Conservation (phyloP, 2,888 invertebrate genomes). For the Philereme vetulata region DNA sequence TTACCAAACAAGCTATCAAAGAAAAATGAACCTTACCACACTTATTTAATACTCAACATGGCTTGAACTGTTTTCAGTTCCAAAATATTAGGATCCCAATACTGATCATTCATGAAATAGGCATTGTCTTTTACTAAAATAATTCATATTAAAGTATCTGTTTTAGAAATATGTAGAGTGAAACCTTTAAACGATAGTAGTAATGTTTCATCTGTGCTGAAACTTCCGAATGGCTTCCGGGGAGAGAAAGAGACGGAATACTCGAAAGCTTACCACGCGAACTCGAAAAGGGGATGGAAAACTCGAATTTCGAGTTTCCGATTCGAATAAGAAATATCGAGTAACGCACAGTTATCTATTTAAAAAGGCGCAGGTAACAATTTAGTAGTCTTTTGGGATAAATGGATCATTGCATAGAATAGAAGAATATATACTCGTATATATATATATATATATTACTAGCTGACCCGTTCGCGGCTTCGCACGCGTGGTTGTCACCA, state of each 20-base stretch:
- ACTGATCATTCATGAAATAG: too few species aligned
- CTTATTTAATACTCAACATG: not conserved
- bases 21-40: not conserved
- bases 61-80: not conserved
- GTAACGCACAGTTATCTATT: not conserved
- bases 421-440: too few species aligned
- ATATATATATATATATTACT: too few species aligned
- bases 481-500: too few species aligned
- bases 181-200: conserved; percentile 4
- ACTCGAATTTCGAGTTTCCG: not conserved
- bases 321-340: not conserved
- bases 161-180: conserved; percentile 1
- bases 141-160: too few species aligned
- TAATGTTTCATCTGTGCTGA: conserved; percentile 8
- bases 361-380: too few species aligned
- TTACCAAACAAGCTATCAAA: not conserved
- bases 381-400: too few species aligned
- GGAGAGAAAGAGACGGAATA: conserved; percentile 63
- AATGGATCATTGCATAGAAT: too few species aligned
- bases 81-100: too few species aligned
- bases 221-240: conserved; percentile 76
- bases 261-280: conserved; percentile 49
- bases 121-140: too few species aligned
- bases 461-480: too few species aligned
- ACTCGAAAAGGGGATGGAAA: conserved; percentile 46